phyloP scores from a whole-genome alignment of 2,797 vertebrate genomes.

The Semotilus atromaculatus region DNA sequence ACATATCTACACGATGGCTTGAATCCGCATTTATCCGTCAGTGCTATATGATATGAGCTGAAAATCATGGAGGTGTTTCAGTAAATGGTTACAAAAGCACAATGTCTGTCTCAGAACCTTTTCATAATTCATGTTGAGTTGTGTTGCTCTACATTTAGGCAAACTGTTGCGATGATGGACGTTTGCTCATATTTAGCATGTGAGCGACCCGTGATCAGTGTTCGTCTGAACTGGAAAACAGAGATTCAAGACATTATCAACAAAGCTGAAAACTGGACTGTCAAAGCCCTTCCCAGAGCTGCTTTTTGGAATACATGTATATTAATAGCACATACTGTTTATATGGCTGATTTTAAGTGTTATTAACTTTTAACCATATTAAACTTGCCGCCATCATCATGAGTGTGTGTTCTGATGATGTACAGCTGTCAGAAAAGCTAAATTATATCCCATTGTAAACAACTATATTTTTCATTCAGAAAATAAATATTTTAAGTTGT shows the following conservation, averaged over 20 bases:
- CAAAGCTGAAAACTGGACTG: conserved; percentile 45
- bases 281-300: conserved; percentile 20
- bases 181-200: not conserved
- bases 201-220: conserved; percentile 25
- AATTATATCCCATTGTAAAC: conserved; percentile 78
- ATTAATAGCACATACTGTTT: conserved; percentile 47
- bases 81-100: not conserved
- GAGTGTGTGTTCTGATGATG: conserved; percentile 78
- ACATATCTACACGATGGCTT: not conserved
- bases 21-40: not conserved
- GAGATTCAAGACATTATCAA: conserved; percentile 10
- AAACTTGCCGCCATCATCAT: conserved; percentile 14
- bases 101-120: not conserved
- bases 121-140: not conserved
- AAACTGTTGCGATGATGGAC: not conserved
- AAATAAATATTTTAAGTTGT: conserved; percentile 86
- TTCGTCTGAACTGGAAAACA: conserved; percentile 44
- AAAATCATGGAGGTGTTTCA: not conserved
- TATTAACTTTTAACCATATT: conserved; percentile 57
- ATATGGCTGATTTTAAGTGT: conserved; percentile 67
- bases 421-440: conserved; percentile 82
- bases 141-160: not conserved
- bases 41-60: not conserved
- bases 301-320: conserved; percentile 46
- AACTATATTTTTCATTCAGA: conserved; percentile 80